A percentile compares a stretch with the other conserved stretches of the same genome.
These are phyloP conservation scores for Sebastes itinus DNA, from an alignment of 2,797 vertebrate genomes.

Conservation along the genomic window DNA sequence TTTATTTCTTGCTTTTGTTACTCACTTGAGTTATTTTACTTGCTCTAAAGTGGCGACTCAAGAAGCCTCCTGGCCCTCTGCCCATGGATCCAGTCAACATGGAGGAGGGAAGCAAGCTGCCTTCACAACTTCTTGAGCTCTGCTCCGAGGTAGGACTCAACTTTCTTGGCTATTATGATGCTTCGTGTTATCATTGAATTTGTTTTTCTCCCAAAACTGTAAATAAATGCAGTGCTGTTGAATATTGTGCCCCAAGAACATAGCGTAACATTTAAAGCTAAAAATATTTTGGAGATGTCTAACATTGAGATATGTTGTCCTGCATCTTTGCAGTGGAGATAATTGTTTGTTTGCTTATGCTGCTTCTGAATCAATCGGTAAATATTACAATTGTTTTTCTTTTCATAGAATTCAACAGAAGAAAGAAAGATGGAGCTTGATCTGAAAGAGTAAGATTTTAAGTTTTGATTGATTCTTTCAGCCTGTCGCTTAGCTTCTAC, in stretches of 20 bases:
- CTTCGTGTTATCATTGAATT: neutral
- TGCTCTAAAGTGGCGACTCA: neutral
- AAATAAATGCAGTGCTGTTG: neutral
- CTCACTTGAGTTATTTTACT: conserved; percentile 1
- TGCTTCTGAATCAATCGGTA: neutral
- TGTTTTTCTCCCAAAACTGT: neutral
- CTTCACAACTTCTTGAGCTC: conserved; percentile 75
- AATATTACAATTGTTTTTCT: neutral
- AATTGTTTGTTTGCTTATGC: neutral
- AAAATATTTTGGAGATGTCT: neutral
- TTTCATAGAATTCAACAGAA: conserved; percentile 44
- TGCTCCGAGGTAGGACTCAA: conserved; percentile 79
- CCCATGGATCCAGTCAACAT: conserved; percentile 80
- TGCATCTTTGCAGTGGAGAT: neutral
- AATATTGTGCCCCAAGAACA: neutral
- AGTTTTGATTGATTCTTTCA: neutral
- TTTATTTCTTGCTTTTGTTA: neutral
- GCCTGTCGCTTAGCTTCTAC: neutral
- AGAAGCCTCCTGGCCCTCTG: conserved; percentile 81
- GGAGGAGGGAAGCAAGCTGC: conserved; percentile 52
- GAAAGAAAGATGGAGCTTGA: conserved; percentile 27
- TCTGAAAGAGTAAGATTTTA: conserved; percentile 68
- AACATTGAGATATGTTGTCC: neutral
- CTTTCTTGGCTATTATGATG: neutral
- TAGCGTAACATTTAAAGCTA: neutral